phyloP scores from a whole-genome alignment of 2,888 invertebrate species.

The Sphecodes monilicornis region DNA sequence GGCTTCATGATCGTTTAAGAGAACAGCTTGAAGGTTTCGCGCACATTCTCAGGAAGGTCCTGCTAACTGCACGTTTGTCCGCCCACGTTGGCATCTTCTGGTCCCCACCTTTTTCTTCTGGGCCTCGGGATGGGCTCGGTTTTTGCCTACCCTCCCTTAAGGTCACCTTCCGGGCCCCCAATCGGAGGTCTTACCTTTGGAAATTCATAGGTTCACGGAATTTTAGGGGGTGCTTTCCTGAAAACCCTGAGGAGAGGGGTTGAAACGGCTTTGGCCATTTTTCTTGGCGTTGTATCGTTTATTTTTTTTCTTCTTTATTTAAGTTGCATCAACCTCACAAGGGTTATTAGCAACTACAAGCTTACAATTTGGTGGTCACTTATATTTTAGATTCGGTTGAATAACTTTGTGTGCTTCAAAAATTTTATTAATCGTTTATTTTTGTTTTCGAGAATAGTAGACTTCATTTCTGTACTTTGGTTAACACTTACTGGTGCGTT shows the following conservation, averaged over 20 bases:
- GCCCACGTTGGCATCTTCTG: conserved; percentile 43
- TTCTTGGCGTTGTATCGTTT: no score
- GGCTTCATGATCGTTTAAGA: not conserved
- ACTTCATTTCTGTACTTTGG: not conserved
- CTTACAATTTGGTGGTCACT: no score
- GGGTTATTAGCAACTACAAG: no score
- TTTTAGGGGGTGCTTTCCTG: not conserved
- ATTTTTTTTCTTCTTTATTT: no score
- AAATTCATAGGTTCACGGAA: not conserved
- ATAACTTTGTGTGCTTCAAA: no score
- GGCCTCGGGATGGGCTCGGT: conserved; percentile 21
- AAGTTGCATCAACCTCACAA: no score
- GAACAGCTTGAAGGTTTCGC: conserved; percentile 26
- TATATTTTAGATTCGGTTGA: no score
- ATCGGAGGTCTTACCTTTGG: conserved; percentile 44
- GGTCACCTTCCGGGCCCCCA: conserved; percentile 38
- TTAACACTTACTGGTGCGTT: not conserved
- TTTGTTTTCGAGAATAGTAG: not conserved
- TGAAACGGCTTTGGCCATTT: no score
- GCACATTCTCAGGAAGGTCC: conserved; percentile 66
- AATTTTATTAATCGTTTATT: no score
- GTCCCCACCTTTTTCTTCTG: conserved; percentile 49
- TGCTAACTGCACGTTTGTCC: conserved; percentile 70
- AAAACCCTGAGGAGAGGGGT: not conserved
- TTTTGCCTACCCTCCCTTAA: conserved; percentile 31